Evolutionary conservation across 2,797 vertebrate species (phyloP), one percentile per base, ranked within the genome.

Genomic region (Amblyraja radiata): DNA sequence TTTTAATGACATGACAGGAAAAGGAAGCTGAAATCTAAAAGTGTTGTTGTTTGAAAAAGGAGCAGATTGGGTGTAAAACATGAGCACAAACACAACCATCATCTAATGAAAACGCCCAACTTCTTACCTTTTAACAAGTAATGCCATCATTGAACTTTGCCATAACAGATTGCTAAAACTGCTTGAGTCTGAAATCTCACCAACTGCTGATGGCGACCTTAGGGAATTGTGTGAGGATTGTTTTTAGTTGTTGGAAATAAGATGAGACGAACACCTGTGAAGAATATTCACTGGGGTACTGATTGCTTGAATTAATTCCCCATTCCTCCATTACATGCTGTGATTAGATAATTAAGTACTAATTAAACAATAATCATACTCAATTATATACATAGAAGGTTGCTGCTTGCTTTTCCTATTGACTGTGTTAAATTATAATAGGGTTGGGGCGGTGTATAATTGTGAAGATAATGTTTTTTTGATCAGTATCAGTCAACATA

Each of bases 1-100:
- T 88, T 88, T 16, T 74, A 76, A 76, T 73, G 68, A 36, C 39
- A 36, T n/a, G 46, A 58, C 90, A 92, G 71, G 90, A 92, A 92
- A 25, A 92, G 71, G 25, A 46, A 92, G 23, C 73, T 28, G 23
- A 92, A 76, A 76, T 54, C 90, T 73, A 46, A 10, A 3, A 18
- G 68, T 54, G 46, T 92, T 76, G 46, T 74, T 23, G 76, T 11
- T 10, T 91, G 58, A 90, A 36, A 90, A 68, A n/a, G 23, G 61
- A 2, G 2, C 36, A 65, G 28, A 25, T 39, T 90, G 71, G 16
- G 36, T 73, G 68, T 39, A 73, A 91, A 90, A 74, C 36, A 90
- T 39, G 58, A 6, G 16, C 32, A 36, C 18, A 32, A 63, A 32
- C 61, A 65, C 21, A 10, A n/a, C 11, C 28, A 8, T 68, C n/a